phyloP scores from a whole-genome alignment of 2,113 vertebrate genomes.

The Hiodon tergisus region DNA sequence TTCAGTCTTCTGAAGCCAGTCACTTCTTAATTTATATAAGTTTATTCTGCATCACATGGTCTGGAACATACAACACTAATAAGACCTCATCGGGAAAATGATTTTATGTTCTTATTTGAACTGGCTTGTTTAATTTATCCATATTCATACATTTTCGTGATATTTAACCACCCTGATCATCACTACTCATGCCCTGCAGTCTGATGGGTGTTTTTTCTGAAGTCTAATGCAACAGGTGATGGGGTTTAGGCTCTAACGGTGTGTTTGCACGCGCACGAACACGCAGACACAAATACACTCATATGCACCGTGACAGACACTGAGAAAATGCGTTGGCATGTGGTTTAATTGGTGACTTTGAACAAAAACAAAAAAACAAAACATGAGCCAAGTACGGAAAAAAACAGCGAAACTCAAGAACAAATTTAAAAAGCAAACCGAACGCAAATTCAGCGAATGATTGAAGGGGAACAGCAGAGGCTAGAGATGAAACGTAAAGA shows the following conservation, averaged over 20 bases:
- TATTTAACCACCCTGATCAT: too few species aligned
- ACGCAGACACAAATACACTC: neutral
- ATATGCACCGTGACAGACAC: slow-evolving; percentile 3
- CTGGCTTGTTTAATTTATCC: too few species aligned
- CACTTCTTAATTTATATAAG: too few species aligned
- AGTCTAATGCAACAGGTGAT: neutral
- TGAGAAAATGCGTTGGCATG: slow-evolving; percentile 31
- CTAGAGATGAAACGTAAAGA: neutral
- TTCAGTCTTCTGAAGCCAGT: too few species aligned
- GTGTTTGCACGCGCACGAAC: slow-evolving; percentile 1
- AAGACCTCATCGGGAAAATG: too few species aligned
- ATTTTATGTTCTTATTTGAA: too few species aligned
- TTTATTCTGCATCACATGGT: too few species aligned
- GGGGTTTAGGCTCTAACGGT: neutral
- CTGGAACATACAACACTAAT: too few species aligned
- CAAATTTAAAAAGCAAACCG: slow-evolving; percentile 12
- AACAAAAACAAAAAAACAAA: slow-evolving; percentile 12
- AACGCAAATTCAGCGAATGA: neutral
- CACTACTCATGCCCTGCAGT: too few species aligned
- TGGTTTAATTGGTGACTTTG: slow-evolving; percentile 36
- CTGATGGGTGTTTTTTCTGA: too few species aligned
- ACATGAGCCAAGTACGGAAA: neutral
- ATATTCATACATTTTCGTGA: too few species aligned
- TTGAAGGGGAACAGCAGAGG: slow-evolving; percentile 1
- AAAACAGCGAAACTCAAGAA: neutral